Evolutionary conservation across 2,797 vertebrate genomes (phyloP).

Genomic region (Lates japonicus): DNA sequence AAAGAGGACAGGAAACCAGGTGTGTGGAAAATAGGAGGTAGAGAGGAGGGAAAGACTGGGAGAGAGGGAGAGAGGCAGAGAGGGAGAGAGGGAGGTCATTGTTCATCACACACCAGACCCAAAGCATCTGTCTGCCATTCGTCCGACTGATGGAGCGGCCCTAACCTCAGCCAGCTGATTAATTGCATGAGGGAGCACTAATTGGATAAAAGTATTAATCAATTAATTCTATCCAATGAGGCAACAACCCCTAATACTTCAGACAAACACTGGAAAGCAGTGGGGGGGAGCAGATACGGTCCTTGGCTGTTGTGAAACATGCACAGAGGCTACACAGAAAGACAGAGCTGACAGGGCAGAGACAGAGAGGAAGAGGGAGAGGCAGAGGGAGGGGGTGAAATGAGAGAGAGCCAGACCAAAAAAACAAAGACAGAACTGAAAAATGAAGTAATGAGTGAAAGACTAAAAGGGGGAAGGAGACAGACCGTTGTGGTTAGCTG

Average conservation of each 20-base stretch:
- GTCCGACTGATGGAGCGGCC: conserved; percentile 72
- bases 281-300: conserved; percentile 44
- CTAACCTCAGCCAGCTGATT: conserved; percentile 84
- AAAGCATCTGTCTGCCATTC: conserved; percentile 78
- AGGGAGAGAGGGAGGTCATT: conserved; percentile 59
- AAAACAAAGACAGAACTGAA: conserved; percentile 31
- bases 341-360: conserved; percentile 45
- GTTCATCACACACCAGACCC: conserved; percentile 77
- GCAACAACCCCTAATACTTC: conserved; percentile 83
- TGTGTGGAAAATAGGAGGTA: conserved; percentile 59
- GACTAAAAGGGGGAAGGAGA: conserved; percentile 44
- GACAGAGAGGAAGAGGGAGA: background rate
- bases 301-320: conserved; percentile 57
- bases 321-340: conserved; percentile 54
- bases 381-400: background rate
- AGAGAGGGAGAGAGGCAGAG: background rate
- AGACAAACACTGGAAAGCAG: conserved; percentile 82
- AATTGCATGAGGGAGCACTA: conserved; percentile 88
- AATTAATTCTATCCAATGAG: conserved; percentile 87
- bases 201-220: conserved; percentile 89
- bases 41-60: conserved; percentile 5
- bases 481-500: conserved; percentile 40
- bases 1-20: conserved; percentile 58
- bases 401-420: conserved; percentile 33
- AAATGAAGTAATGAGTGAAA: conserved; percentile 46